Conservation (phyloP, 2,888 invertebrate genomes). For the Lamellibrachia satsuma region DNA sequence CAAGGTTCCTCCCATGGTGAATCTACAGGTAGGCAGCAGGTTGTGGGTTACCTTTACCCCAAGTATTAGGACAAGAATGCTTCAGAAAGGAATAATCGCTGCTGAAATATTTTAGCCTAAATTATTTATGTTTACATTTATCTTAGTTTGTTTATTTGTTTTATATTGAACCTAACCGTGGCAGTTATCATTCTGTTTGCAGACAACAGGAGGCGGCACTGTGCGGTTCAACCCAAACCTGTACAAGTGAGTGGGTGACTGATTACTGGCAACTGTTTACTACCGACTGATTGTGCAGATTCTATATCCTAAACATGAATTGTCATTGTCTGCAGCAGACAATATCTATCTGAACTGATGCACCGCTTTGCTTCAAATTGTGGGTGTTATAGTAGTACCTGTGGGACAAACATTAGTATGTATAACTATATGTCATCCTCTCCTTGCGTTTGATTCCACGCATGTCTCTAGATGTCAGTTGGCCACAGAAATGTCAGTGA, state of each 20-base stretch:
- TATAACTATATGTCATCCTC: no score
- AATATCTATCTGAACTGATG: no score
- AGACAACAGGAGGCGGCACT: constrained; percentile 70
- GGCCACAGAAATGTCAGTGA: no score
- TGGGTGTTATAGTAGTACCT: no score
- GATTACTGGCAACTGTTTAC: neutral
- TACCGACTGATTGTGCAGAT: neutral
- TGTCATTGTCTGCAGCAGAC: no score
- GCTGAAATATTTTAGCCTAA: neutral
- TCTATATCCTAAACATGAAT: no score
- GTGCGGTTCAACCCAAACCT: constrained; percentile 93
- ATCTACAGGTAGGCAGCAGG: constrained; percentile 81
- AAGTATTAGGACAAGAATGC: no score
- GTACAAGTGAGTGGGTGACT: constrained; percentile 71
- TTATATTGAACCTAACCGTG: neutral
- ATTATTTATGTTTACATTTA: neutral
- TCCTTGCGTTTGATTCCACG: no score
- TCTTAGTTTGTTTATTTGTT: neutral
- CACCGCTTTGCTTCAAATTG: no score
- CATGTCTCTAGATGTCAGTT: no score
- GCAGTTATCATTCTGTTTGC: constrained; percentile 25
- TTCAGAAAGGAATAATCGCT: neutral
- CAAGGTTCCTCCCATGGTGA: constrained; percentile 84
- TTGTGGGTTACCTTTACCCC: neutral
- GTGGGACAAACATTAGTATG: no score